Evolutionary conservation across 2,888 invertebrate genomes (phyloP).

Genomic region (Polietes domitor): DNA sequence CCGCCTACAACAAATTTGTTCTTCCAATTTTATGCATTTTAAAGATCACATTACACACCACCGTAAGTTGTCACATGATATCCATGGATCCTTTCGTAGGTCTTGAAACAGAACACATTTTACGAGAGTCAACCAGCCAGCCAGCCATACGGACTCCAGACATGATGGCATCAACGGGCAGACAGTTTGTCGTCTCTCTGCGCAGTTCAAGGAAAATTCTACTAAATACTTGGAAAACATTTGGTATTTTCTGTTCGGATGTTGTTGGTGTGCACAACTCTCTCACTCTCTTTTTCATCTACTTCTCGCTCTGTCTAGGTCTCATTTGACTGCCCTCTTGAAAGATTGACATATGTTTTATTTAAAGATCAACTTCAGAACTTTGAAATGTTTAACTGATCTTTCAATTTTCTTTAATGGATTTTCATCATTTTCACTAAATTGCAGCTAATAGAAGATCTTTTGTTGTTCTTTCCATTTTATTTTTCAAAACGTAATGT

Average conservation of each 20-base stretch:
- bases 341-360: constrained; percentile 48
- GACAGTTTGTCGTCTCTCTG: constrained; percentile 60
- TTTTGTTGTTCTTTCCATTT: neutral
- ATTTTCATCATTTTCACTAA: constrained; percentile 29
- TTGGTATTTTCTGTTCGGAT: neutral
- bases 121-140: neutral
- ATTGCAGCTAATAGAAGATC: neutral
- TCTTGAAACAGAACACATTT: neutral
- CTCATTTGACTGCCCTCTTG: neutral
- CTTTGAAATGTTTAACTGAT: constrained; percentile 16
- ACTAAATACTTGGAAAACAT: constrained; percentile 61
- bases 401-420: constrained; percentile 38
- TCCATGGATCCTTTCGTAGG: constrained; percentile 11
- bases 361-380: constrained; percentile 44
- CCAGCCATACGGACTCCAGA: constrained; percentile 8
- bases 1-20: constrained; percentile 59
- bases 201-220: constrained; percentile 62
- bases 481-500: neutral
- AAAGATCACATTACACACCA: constrained; percentile 67
- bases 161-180: constrained; percentile 33
- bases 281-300: neutral
- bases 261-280: neutral
- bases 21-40: constrained; percentile 70
- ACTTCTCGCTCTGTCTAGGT: neutral
- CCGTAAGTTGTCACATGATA: constrained; percentile 34